Conservation (phyloP, 2,113 vertebrate genomes). For the Drymodes brunneopygia region DNA sequence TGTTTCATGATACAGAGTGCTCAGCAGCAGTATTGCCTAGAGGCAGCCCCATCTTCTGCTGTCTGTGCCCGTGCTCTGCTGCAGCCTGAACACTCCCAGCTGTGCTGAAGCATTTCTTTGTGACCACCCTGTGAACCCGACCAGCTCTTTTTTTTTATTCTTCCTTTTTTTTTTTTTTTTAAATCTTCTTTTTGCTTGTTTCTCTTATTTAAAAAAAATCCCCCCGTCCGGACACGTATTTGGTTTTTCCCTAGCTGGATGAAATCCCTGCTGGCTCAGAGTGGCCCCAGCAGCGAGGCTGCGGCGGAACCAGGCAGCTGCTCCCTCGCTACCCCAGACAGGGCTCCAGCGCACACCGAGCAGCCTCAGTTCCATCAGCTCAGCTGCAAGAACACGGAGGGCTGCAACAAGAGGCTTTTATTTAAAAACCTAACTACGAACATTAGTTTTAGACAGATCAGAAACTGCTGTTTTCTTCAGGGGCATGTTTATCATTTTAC, state of each 20-base stretch:
- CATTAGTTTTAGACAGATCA: background rate
- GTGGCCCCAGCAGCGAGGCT: background rate
- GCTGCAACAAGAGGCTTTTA: background rate
- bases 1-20: background rate
- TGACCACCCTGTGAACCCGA: background rate
- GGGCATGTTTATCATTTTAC: background rate
- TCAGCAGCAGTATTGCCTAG: background rate
- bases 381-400: background rate
- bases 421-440: background rate
- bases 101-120: background rate
- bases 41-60: background rate
- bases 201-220: too few species aligned
- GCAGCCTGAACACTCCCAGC: background rate
- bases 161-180: too few species aligned
- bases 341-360: fast-evolving
- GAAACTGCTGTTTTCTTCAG: conserved; percentile 4
- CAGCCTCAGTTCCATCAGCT: background rate
- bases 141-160: fast-evolving
- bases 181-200: background rate
- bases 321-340: background rate
- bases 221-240: background rate
- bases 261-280: background rate
- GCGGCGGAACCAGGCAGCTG: background rate
- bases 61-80: background rate
- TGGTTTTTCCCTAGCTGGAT: background rate